A percentile compares a stretch with the other conserved stretches of the same genome.
Conservation (phyloP, 2,797 vertebrate genomes). For the Ctenopoma multispine region DNA sequence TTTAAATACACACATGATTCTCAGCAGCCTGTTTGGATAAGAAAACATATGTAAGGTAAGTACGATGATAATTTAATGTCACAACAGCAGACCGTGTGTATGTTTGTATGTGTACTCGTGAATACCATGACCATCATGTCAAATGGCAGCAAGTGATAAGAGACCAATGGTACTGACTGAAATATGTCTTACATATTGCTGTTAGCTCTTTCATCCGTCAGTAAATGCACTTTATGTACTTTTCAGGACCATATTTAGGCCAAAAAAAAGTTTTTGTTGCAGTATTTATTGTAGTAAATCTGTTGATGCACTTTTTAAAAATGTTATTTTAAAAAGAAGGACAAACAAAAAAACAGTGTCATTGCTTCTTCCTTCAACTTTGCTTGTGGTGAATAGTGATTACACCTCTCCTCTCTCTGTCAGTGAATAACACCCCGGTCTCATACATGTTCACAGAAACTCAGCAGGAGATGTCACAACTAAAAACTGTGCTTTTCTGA, state of each 20-base stretch:
- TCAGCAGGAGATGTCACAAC: slow-evolving; percentile 41
- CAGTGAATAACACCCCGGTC: slow-evolving; percentile 9
- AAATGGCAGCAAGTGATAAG: too few species aligned
- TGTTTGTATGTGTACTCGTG: too few species aligned
- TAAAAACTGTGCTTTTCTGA: slow-evolving; percentile 55
- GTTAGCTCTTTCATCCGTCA: too few species aligned
- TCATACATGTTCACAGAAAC: neutral
- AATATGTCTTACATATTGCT: too few species aligned
- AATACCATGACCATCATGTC: too few species aligned
- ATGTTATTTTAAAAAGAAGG: too few species aligned
- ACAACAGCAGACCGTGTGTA: too few species aligned
- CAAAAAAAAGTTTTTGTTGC: neutral
- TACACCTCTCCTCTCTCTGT: slow-evolving; percentile 16
- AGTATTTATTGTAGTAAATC: neutral
- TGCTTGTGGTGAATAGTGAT: slow-evolving; percentile 19
- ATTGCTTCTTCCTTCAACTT: neutral
- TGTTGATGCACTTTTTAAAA: too few species aligned
- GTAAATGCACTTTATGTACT: too few species aligned
- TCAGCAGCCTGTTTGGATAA: neutral
- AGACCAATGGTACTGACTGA: too few species aligned
- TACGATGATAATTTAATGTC: neutral
- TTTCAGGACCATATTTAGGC: neutral
- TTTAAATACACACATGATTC: neutral
- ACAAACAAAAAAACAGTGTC: neutral
- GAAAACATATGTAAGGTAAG: neutral